Evolutionary conservation across 2,113 vertebrate genomes (phyloP).

Genomic region (Phrynosoma blainvillii): DNA sequence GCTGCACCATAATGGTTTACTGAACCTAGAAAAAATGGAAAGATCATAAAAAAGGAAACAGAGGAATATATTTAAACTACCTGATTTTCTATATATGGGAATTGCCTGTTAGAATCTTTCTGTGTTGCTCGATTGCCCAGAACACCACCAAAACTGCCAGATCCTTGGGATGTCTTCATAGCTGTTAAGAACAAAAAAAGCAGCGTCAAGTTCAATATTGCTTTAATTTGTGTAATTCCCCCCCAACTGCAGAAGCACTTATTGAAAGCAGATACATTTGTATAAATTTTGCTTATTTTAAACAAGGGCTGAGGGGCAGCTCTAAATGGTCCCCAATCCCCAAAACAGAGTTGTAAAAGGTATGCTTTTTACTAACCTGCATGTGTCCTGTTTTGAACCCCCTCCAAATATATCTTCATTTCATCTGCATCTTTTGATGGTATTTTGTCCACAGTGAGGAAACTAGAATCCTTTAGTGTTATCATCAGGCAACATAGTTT

Average conservation of each 20-base stretch:
- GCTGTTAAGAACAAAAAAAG: slow-evolving; percentile 68
- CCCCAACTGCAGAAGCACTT: not conserved
- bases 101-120: slow-evolving; percentile 85
- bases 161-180: slow-evolving; percentile 90
- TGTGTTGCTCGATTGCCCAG: slow-evolving; percentile 87
- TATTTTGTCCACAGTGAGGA: slow-evolving; percentile 89
- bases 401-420: slow-evolving; percentile 91
- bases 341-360: not conserved
- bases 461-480: slow-evolving; percentile 87
- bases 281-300: not conserved
- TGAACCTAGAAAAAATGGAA: not conserved
- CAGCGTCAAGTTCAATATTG: not conserved
- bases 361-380: slow-evolving; percentile 74
- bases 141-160: slow-evolving; percentile 90
- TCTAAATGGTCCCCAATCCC: not conserved
- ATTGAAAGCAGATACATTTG: not conserved
- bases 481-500: slow-evolving; percentile 85
- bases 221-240: not conserved
- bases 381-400: slow-evolving; percentile 83
- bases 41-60: not conserved
- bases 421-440: slow-evolving; percentile 82
- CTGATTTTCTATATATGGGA: slow-evolving; percentile 87
- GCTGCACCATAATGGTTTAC: not conserved
- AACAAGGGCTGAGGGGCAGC: not conserved
- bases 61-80: slow-evolving; percentile 73